Evolutionary conservation across 30 jellyfish, hydroid and myxozoan species (phyloP), one percentile per base, ranked within the genome.

Genomic region (Turritopsis dohrnii): DNA sequence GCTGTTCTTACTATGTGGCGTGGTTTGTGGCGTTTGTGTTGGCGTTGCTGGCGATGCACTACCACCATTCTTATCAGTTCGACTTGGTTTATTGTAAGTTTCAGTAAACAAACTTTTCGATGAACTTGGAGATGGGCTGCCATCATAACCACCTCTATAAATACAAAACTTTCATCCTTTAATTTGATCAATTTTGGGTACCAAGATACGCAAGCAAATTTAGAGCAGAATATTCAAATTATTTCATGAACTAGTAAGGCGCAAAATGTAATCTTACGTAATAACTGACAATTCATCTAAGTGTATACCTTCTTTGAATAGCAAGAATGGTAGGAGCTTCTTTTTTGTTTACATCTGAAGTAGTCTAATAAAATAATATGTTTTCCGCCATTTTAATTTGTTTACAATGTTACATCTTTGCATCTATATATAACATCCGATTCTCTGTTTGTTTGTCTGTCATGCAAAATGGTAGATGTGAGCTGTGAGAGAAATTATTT

Each of bases 241-340:
- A n/a, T n/a, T n/a, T n/a, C n/a, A n/a, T n/a, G n/a, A n/a, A n/a
- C n/a, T n/a, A n/a, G n/a, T n/a, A n/a, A n/a, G n/a, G n/a, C n/a
- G n/a, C n/a, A n/a, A n/a, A n/a, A n/a, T n/a, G n/a, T n/a, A n/a
- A n/a, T n/a, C n/a, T n/a, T n/a, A n/a, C n/a, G n/a, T n/a, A n/a
- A n/a, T n/a, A 41, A 41, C 13, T 41, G 13, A 41, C 60, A 41
- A 41, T 41, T 7, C 77, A 7, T 1, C 28, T 7, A 69, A 69
- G n/a, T 29, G 18, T n/a, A 16, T 66, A 82, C 89, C 89, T 82
- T 66, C 89, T 82, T 28, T 82, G 89, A 16, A 82, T 82, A 24
- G 85, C 84, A 26, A 82, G 73, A 9, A 82, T 72, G 3, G 87
- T 66, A 5, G 88, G 84, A 24, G 87, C 30, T 23, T 82, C 89